Evolutionary conservation across 2,888 invertebrate species (phyloP), one percentile per base, ranked within the genome.

Genomic region (Amphipyra tragopoginis): DNA sequence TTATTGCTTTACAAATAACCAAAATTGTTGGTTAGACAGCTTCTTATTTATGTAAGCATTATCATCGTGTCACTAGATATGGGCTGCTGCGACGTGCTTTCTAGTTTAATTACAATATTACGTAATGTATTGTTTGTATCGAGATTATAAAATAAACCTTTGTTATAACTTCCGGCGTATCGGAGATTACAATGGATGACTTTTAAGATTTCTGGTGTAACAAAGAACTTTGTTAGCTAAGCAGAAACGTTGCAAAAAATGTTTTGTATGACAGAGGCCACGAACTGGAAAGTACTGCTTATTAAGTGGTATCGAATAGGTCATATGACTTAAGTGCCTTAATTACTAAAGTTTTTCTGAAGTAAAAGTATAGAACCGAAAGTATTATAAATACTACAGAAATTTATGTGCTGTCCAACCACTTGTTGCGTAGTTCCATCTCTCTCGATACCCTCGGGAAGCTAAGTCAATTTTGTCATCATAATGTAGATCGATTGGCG

Each of bases 21-120:
- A 77, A 91, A 90, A 88, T 89, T 87, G 89, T 89, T 88, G 87
- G 84, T 36, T 49, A 26, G 64, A 52, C 54, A 72, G 75, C 64
- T 64, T 74, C 59, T 66, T 87, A 86, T 91, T 91, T 90, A 89
- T 89, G 87, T 88, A 87, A 90, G 86, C 80, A 83, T 90, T 87
- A 88, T 86, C 82, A 79, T 82, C 82, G 78, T 84, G 87, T 87
- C 86, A 49, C 53, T 52, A 53, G 64, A 68, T 70, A 59, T 72
- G 43, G 62, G 59, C 56, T 60, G 33, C 57, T 48, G 57, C 47
- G 44, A 60, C 38, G 69, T 76, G 87, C 88, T 91, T 90, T 91
- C 91, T 89, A 86, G 82, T 82, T 82, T 86, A 86, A 89, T 88
- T 85, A 79, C 70, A 64, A 72, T 79, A 79, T 90, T 88, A 75